phyloP scores from a whole-genome alignment of 2,888 invertebrate genomes.

The Trisateles emortualis region DNA sequence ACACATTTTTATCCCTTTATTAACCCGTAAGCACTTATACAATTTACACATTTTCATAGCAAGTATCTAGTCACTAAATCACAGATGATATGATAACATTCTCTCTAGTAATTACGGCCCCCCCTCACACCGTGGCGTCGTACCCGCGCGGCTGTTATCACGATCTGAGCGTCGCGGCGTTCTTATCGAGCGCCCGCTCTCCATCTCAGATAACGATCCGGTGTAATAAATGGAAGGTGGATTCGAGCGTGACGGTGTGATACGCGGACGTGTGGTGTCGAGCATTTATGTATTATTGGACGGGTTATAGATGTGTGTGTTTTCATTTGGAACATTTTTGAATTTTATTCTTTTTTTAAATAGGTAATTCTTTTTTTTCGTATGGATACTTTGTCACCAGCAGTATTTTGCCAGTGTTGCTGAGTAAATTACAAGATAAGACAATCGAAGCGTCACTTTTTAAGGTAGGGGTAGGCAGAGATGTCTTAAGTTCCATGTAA shows the following conservation, averaged over 20 bases:
- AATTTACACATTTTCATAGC: slow-evolving; percentile 45
- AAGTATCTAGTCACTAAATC: slow-evolving; percentile 49
- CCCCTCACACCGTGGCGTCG: slow-evolving; percentile 49
- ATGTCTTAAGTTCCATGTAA: no score
- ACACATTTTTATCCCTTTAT: background rate
- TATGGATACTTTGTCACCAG: no score
- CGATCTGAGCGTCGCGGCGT: slow-evolving; percentile 60
- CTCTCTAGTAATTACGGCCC: slow-evolving; percentile 52
- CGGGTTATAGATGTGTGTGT: slow-evolving; percentile 27
- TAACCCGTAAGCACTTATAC: slow-evolving; percentile 2
- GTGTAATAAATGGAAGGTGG: slow-evolving; percentile 72
- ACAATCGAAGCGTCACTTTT: no score
- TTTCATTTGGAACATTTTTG: slow-evolving; percentile 5
- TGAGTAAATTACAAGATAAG: no score
- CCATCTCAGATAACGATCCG: slow-evolving; percentile 69
- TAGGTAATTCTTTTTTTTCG: no score
- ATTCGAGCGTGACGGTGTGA: slow-evolving; percentile 69
- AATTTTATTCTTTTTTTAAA: no score
- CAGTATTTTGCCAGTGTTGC: no score
- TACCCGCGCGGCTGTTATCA: slow-evolving; percentile 54
- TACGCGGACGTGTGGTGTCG: slow-evolving; percentile 53
- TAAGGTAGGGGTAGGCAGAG: no score
- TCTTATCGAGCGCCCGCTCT: slow-evolving; percentile 62
- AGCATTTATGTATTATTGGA: slow-evolving; percentile 26
- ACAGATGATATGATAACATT: slow-evolving; percentile 52